Evolutionary conservation across 2,113 vertebrate species (phyloP).

Genomic region (Neogobius melanostomus): DNA sequence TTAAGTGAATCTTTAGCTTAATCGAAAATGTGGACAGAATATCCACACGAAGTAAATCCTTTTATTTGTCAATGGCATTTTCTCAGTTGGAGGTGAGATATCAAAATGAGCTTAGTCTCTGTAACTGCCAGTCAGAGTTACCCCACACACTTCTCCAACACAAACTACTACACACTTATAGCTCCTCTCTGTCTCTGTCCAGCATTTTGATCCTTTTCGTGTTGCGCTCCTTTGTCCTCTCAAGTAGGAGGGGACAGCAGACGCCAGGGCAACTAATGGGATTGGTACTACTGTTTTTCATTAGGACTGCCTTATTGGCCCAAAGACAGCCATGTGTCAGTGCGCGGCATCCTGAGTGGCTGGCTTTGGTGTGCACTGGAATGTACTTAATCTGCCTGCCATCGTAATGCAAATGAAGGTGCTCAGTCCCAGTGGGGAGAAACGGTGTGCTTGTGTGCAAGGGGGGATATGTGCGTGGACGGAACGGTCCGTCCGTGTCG

Average conservation of each 20-base stretch:
- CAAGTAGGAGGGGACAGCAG: constrained; percentile 59
- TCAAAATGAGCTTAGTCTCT: constrained; percentile 86
- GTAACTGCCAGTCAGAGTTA: constrained; percentile 75
- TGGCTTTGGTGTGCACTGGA: constrained; percentile 71
- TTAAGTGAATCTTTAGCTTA: too few species aligned
- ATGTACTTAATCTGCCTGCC: constrained; percentile 74
- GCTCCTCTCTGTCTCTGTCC: constrained; percentile 66
- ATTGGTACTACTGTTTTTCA: constrained; percentile 69
- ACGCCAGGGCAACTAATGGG: constrained; percentile 67
- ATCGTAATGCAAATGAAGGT: constrained; percentile 73
- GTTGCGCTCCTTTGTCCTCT: constrained; percentile 62
- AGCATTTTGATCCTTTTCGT: constrained; percentile 66
- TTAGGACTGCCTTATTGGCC: constrained; percentile 57
- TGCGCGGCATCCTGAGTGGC: constrained; percentile 34
- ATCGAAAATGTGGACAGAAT: too few species aligned
- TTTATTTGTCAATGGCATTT: constrained; percentile 81
- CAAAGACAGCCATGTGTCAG: constrained; percentile 38
- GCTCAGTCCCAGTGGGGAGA: constrained; percentile 56
- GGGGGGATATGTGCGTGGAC: constrained; percentile 2
- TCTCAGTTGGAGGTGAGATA: constrained; percentile 93
- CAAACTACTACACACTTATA: constrained; percentile 45
- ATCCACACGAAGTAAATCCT: too few species aligned
- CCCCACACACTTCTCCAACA: constrained; percentile 52
- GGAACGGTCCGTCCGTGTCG: constrained; percentile 31
- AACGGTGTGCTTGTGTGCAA: constrained; percentile 11